Evolutionary conservation across 2,888 invertebrate genomes (phyloP).

Genomic region (Mesodorylaimus sp.): DNA sequence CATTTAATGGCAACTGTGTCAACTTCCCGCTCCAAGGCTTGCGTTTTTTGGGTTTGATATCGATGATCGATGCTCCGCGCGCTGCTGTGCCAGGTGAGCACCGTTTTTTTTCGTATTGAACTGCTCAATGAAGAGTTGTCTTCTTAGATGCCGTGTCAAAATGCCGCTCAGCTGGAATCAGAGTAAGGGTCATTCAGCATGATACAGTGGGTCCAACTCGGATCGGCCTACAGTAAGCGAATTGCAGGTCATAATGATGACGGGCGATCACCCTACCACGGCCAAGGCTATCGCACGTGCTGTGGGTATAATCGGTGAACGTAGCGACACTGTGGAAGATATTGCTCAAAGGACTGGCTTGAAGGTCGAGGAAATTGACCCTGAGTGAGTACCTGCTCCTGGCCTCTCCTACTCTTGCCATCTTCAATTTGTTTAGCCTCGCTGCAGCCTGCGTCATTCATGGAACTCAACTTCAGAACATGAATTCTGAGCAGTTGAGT

Average conservation of each 20-base stretch:
- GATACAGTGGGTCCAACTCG: conserved; percentile 2
- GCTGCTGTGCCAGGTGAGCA: conserved; percentile 45
- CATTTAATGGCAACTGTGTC: not conserved
- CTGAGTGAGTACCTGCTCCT: not conserved
- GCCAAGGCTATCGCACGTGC: conserved; percentile 51
- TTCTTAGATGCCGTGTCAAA: conserved; percentile 49
- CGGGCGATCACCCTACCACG: conserved; percentile 38
- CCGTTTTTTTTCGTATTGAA: too few species aligned
- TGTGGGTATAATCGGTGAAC: conserved; percentile 81
- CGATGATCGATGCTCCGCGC: conserved; percentile 54
- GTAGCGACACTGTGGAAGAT: conserved; percentile 66
- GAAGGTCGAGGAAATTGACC: conserved; percentile 45
- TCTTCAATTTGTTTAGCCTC: not conserved
- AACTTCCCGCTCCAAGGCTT: conserved; percentile 17
- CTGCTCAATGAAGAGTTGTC: too few species aligned
- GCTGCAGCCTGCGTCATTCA: not conserved
- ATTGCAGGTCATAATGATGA: conserved; percentile 36
- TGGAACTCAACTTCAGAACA: conserved; percentile 16
- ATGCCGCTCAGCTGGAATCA: conserved; percentile 56
- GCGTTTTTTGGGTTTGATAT: conserved; percentile 46
- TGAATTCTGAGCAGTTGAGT: conserved; percentile 30
- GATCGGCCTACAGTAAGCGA: too few species aligned
- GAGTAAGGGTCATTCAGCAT: conserved; percentile 29
- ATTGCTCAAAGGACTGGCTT: conserved; percentile 74
- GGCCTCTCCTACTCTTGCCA: not conserved